Evolutionary conservation across 2,797 vertebrate species (phyloP).

Genomic region (Bryconaethiops microstoma): DNA sequence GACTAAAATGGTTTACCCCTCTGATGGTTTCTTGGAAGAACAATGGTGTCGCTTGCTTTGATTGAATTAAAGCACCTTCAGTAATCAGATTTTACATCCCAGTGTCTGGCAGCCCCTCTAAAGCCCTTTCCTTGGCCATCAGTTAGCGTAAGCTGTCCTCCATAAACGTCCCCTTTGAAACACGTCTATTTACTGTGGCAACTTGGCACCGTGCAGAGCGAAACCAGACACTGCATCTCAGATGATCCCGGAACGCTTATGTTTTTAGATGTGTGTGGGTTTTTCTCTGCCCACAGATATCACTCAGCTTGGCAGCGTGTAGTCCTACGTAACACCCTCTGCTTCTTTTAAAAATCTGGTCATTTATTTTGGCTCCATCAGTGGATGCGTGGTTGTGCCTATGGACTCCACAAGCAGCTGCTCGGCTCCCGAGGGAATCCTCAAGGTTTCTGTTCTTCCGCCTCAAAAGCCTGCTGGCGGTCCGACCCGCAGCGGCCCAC

Average conservation of each 20-base stretch:
- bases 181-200: slow-evolving; percentile 29
- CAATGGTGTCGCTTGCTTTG: neutral
- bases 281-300: slow-evolving; percentile 48
- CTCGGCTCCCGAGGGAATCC: slow-evolving; percentile 35
- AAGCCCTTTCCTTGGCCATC: slow-evolving; percentile 30
- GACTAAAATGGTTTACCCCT: neutral
- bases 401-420: slow-evolving; percentile 30
- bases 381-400: slow-evolving; percentile 33
- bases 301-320: slow-evolving; percentile 38
- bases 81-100: slow-evolving; percentile 23
- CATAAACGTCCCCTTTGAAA: slow-evolving; percentile 26
- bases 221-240: slow-evolving; percentile 10
- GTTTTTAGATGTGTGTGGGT: slow-evolving; percentile 48
- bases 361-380: slow-evolving; percentile 44
- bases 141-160: slow-evolving; percentile 18
- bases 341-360: slow-evolving; percentile 42
- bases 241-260: slow-evolving; percentile 37
- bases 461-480: neutral
- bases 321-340: slow-evolving; percentile 40
- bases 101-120: slow-evolving; percentile 25
- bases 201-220: slow-evolving; percentile 16
- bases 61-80: slow-evolving; percentile 13
- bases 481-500: slow-evolving; percentile 6
- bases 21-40: slow-evolving; percentile 14
- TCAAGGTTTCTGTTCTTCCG: slow-evolving; percentile 31